Evolutionary conservation across 2,888 invertebrate genomes (phyloP), one percentile per base, ranked within the genome.

Genomic region (Euclidia mi): DNA sequence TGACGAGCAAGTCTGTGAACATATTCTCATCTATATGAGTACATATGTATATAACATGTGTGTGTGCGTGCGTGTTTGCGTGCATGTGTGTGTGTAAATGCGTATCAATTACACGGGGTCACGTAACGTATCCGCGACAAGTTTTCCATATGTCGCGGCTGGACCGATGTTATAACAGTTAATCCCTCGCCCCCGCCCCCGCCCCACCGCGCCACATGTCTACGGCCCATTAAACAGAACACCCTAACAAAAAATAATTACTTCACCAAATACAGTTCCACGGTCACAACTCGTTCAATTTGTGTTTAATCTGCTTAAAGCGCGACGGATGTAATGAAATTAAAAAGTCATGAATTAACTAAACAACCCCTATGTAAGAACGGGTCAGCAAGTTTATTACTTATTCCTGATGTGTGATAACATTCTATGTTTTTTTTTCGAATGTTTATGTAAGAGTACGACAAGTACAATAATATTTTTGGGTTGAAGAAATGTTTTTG

Each of bases 171-270:
- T 78, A 79, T 70, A 79, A 65, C 76, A 76, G 69, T 79, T 75
- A 78, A 78, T 81, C 59, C 71, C 63, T 55, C 65, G 48, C 59
- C 64, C 71, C 55, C 55, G 35, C 52, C 63, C 68, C 57, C 56
- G 60, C 66, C 57, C 51, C 63, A 65, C 71, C 76, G 71, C 62
- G 73, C 90, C 92, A 89, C 83, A 92, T 91, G 92, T 90, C 89
- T 83, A 67, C 87, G 79, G 81, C 80, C 87, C 88, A 87, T 91
- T 89, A 90, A 88, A 89, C 74, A 74, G 81, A 81, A 84, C 85
- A 82, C 87, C 86, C 90, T 82, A 85, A 90, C 90, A 91, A 92
- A 92, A 92, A 91, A 89, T 93, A 91, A 93, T 92, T 89, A 89
- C 90, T 91, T 82, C 81, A 88, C 90, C 92, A 92, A 85, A 85